Evolutionary conservation across 2,797 vertebrate genomes (phyloP).

Genomic region (Limnodromus scolopaceus): DNA sequence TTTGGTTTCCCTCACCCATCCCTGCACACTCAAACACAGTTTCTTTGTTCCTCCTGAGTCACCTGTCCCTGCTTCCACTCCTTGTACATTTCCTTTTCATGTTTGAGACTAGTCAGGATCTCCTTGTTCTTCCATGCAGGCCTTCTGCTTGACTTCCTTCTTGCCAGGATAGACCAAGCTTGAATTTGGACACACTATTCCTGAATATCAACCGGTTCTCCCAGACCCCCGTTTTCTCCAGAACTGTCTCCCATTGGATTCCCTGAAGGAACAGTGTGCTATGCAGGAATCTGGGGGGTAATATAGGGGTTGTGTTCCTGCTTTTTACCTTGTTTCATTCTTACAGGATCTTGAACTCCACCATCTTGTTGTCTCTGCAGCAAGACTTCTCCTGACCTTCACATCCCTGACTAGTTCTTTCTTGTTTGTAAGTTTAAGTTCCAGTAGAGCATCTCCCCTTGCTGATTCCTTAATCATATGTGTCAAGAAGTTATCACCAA

Average conservation of each 20-base stretch:
- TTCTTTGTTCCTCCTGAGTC: background rate
- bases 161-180: background rate
- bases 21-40: background rate
- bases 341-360: background rate
- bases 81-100: background rate
- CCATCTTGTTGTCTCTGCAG: background rate
- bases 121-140: background rate
- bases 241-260: background rate
- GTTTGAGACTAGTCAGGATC: background rate
- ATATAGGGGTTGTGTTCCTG: background rate
- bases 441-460: background rate
- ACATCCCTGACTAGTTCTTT: background rate
- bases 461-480: background rate
- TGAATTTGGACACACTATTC: background rate
- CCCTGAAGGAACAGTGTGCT: rapidly evolving
- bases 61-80: background rate
- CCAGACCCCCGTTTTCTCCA: background rate
- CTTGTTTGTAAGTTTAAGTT: background rate
- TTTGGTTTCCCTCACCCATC: background rate
- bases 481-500: background rate
- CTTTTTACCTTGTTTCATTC: background rate
- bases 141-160: background rate
- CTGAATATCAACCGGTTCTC: background rate
- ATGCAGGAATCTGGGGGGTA: background rate
- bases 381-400: background rate